phyloP scores from a whole-genome alignment of 1,140 invertebrate genomes.

The Colletes latitarsis region DNA sequence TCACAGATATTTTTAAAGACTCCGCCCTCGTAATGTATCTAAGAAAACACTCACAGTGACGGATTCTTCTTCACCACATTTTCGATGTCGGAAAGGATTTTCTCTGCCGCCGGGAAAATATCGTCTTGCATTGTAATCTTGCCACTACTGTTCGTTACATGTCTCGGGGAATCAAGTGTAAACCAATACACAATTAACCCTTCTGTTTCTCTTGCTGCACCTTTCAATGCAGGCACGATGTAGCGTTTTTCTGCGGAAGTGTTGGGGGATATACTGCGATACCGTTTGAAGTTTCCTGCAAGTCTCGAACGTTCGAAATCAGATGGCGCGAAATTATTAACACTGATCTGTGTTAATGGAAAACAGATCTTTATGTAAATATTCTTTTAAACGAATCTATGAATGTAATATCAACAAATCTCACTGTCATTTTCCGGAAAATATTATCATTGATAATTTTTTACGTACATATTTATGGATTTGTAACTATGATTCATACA shows the following conservation, averaged over 20 bases:
- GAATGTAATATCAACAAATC: background rate
- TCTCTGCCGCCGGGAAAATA: conserved; percentile 84
- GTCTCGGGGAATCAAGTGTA: conserved; percentile 58
- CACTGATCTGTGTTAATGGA: background rate
- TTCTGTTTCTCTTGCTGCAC: conserved; percentile 53
- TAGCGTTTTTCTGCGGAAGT: conserved; percentile 60
- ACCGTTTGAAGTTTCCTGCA: conserved; percentile 44
- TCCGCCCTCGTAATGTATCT: conserved; percentile 63
- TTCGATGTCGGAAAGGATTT: conserved; percentile 89
- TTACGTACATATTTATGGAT: background rate
- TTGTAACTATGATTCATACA: background rate
- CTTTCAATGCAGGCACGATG: conserved; percentile 66
- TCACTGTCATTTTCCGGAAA: background rate
- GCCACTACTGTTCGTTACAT: conserved; percentile 61
- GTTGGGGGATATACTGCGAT: conserved; percentile 38
- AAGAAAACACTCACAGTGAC: conserved; percentile 85
- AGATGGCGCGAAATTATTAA: conserved; percentile 26
- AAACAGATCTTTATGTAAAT: background rate
- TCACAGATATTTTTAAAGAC: conserved; percentile 62
- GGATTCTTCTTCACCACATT: conserved; percentile 87
- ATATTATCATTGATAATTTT: background rate
- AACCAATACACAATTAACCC: conserved; percentile 53
- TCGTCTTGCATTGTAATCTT: conserved; percentile 82
- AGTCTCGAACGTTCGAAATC: conserved; percentile 38
- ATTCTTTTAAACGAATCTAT: background rate